phyloP scores from a whole-genome alignment of 2,888 invertebrate species.

The Automeris io region DNA sequence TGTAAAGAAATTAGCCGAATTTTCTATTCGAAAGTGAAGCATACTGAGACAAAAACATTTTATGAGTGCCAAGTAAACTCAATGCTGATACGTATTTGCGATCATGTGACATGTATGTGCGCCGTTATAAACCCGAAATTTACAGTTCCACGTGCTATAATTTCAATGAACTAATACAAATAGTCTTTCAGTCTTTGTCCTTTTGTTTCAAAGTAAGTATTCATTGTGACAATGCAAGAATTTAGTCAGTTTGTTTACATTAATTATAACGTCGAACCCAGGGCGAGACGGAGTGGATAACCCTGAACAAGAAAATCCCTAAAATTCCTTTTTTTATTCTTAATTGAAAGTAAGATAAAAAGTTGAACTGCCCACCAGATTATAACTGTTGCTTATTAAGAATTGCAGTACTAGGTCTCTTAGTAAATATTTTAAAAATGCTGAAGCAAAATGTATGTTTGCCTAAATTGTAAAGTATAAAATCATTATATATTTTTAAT shows the following conservation, averaged over 20 bases:
- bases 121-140: slow-evolving; percentile 16
- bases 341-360: too few relatives aligned
- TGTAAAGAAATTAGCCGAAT: not conserved
- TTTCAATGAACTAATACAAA: slow-evolving; percentile 40
- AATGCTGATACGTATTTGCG: slow-evolving; percentile 19
- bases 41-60: slow-evolving; percentile 12
- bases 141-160: slow-evolving; percentile 30
- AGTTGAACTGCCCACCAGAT: too few relatives aligned
- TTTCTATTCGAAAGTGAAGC: not conserved
- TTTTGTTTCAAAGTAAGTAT: slow-evolving; percentile 25
- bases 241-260: slow-evolving; percentile 20
- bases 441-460: too few relatives aligned
- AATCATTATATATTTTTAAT: too few relatives aligned
- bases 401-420: too few relatives aligned
- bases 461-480: too few relatives aligned
- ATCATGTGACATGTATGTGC: slow-evolving; percentile 30
- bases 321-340: too few relatives aligned
- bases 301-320: too few relatives aligned
- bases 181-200: slow-evolving; percentile 30
- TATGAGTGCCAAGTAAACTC: slow-evolving; percentile 27
- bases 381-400: too few relatives aligned
- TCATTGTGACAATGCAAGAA: slow-evolving; percentile 20
- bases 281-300: too few relatives aligned
- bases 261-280: not conserved
- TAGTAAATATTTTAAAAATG: too few relatives aligned